phyloP scores from a whole-genome alignment of 2,888 invertebrate genomes.

The Mesorhabditis belari region DNA sequence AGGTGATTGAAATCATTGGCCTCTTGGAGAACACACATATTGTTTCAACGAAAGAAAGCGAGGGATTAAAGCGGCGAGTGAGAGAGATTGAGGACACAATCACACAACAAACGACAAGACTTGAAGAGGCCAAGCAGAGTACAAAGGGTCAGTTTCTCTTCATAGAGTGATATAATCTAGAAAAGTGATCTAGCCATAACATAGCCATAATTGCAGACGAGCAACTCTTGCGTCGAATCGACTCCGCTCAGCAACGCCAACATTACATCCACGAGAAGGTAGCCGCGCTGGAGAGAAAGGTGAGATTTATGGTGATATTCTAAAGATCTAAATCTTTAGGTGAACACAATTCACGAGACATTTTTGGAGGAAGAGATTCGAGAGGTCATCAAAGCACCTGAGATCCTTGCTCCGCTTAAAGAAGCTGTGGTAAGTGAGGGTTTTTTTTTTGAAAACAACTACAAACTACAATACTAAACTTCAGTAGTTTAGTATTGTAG shows the following conservation, averaged over 20 bases:
- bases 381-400: conserved; percentile 15
- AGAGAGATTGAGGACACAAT: conserved; percentile 14
- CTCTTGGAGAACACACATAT: background rate
- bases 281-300: conserved; percentile 15
- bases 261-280: conserved; percentile 18
- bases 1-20: background rate
- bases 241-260: conserved; percentile 14
- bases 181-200: too few relatives aligned
- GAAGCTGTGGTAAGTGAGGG: conserved; percentile 22
- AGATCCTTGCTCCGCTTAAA: conserved; percentile 18
- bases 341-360: conserved; percentile 6
- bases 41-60: background rate
- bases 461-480: too few relatives aligned
- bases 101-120: conserved; percentile 11
- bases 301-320: background rate
- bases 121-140: conserved; percentile 16
- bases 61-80: conserved; percentile 4
- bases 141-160: too few relatives aligned
- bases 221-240: conserved; percentile 7
- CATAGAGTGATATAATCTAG: too few relatives aligned
- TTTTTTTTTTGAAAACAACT: too few relatives aligned
- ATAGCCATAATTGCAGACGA: conserved; percentile 8
- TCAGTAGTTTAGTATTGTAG: too few relatives aligned
- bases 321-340: background rate
- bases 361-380: conserved; percentile 10